Conservation (phyloP, 1,140 invertebrate genomes). For the Drosophila dunni region DNA sequence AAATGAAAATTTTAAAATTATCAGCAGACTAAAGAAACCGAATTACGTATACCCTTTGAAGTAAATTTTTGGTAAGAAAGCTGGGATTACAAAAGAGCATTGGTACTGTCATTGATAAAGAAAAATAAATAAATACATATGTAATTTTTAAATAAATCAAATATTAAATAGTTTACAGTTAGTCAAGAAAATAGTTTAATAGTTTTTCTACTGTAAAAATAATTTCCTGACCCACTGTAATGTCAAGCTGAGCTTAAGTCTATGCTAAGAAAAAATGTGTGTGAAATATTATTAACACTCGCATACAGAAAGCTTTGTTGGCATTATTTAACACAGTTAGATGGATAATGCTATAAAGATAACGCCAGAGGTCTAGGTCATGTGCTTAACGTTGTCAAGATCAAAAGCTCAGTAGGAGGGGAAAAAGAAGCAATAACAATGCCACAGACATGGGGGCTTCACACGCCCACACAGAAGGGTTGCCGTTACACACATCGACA, state of each 20-base stretch:
- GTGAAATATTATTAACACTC: neutral
- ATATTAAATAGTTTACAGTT: no score
- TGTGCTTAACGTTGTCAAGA: slow-evolving; percentile 14
- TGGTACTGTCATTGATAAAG: no score
- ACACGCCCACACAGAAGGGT: slow-evolving; percentile 16
- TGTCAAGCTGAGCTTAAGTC: no score
- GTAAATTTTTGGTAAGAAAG: no score
- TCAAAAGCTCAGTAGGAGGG: slow-evolving; percentile 1
- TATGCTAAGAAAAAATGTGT: neutral
- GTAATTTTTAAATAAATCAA: no score
- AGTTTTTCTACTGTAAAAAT: no score
- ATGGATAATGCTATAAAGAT: neutral
- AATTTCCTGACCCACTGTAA: no score
- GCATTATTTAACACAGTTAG: neutral
- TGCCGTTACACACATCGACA: slow-evolving; percentile 1
- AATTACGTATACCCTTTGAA: neutral
- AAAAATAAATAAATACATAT: no score
- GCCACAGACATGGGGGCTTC: neutral
- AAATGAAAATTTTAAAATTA: neutral
- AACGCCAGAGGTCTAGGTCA: slow-evolving; percentile 13
- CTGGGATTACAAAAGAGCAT: no score
- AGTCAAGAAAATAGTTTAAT: no score
- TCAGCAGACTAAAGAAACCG: neutral
- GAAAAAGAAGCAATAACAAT: slow-evolving; percentile 4
- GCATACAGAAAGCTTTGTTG: slow-evolving; percentile 1